Evolutionary conservation across 2,113 vertebrate genomes (phyloP).

Genomic region (Orientallactaga bullata): DNA sequence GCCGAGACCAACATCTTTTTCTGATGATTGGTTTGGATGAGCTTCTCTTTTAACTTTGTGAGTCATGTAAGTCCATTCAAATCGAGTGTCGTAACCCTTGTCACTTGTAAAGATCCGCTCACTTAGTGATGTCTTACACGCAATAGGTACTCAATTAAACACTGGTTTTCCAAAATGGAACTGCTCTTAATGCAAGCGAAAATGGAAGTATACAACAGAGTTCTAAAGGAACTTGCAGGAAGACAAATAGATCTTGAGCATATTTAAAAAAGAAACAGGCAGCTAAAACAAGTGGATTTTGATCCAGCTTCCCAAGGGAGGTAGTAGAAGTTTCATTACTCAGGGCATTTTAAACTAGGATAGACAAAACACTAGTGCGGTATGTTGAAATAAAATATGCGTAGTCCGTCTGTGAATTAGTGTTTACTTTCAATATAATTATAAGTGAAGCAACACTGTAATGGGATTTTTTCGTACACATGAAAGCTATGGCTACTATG

Average conservation of each 20-base stretch:
- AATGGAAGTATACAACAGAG: slow-evolving; percentile 34
- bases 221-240: slow-evolving; percentile 53
- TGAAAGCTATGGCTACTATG: slow-evolving; percentile 83
- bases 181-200: slow-evolving; percentile 20
- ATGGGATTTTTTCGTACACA: slow-evolving; percentile 83
- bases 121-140: slow-evolving; percentile 7
- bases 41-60: slow-evolving; percentile 38
- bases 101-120: background rate
- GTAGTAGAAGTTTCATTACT: slow-evolving; percentile 74
- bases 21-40: slow-evolving; percentile 7
- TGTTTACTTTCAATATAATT: slow-evolving; percentile 85
- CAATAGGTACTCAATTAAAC: slow-evolving; percentile 20
- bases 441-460: slow-evolving; percentile 84
- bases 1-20: slow-evolving; percentile 45
- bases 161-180: slow-evolving; percentile 41
- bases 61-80: slow-evolving; percentile 9
- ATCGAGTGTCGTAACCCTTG: background rate
- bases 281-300: slow-evolving; percentile 70
- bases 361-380: slow-evolving; percentile 80
- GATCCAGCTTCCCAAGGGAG: slow-evolving; percentile 68
- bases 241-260: slow-evolving; percentile 54
- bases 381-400: slow-evolving; percentile 83
- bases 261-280: slow-evolving; percentile 29
- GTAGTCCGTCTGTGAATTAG: slow-evolving; percentile 82
- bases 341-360: slow-evolving; percentile 73